Evolutionary conservation across 2,888 invertebrate genomes (phyloP).

Genomic region (Limnephilus lunatus): DNA sequence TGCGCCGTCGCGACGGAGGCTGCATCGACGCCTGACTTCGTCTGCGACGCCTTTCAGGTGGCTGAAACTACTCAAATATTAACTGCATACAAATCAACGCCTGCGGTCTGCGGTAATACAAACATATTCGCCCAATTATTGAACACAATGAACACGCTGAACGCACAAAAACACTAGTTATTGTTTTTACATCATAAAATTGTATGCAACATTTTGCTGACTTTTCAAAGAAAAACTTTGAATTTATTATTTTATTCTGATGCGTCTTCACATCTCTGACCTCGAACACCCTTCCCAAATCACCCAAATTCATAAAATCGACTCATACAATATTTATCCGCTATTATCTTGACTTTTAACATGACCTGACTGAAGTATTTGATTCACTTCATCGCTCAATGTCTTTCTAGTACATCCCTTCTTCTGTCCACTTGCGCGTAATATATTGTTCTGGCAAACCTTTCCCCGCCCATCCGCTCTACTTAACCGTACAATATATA

Average conservation of each 20-base stretch:
- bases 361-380: background rate
- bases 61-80: background rate
- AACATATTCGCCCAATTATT: background rate
- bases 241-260: no score
- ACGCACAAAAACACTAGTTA: background rate
- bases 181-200: no score
- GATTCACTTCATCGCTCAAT: background rate
- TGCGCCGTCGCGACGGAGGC: conserved; percentile 44
- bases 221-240: no score
- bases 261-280: background rate
- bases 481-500: background rate
- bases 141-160: background rate
- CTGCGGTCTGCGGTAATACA: background rate
- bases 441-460: background rate
- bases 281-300: background rate
- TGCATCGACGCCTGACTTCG: conserved; percentile 17
- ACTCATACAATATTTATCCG: background rate
- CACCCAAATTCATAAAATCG: background rate
- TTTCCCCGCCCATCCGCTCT: background rate
- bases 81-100: background rate
- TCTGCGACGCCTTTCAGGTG: conserved; percentile 16
- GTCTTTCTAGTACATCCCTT: background rate
- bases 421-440: background rate
- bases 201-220: no score
- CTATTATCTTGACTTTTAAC: background rate